Conservation (phyloP, 2,888 invertebrate genomes). For the Ennomos erosarius region DNA sequence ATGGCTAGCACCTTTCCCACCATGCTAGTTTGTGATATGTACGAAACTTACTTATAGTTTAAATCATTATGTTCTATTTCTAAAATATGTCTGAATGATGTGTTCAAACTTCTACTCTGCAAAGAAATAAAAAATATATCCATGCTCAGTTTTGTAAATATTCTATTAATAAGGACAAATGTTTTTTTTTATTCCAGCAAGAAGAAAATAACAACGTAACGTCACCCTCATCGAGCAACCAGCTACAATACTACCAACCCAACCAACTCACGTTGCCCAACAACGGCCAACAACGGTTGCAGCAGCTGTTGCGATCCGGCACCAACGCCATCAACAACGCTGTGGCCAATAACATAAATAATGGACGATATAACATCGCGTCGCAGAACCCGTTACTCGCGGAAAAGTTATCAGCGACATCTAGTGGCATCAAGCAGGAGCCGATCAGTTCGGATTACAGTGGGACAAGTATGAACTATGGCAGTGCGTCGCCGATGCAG, state of each 20-base stretch:
- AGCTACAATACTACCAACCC: conserved; percentile 78
- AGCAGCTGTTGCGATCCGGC: conserved; percentile 77
- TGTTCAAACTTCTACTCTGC: too few relatives aligned
- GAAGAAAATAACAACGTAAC: conserved; percentile 83
- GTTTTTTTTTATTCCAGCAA: conserved; percentile 71
- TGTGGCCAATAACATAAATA: conserved; percentile 78
- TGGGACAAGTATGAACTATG: conserved; percentile 81
- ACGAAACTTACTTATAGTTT: too few relatives aligned
- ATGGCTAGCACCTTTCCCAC: too few relatives aligned
- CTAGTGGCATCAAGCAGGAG: conserved; percentile 85
- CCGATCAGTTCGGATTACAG: conserved; percentile 81
- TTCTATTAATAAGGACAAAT: background rate
- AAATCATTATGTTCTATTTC: too few relatives aligned
- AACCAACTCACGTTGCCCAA: conserved; percentile 70
- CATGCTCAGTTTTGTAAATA: too few relatives aligned
- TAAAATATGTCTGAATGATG: too few relatives aligned
- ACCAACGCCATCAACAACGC: conserved; percentile 79
- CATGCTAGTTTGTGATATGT: too few relatives aligned
- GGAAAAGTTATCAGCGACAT: conserved; percentile 92
- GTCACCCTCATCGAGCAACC: conserved; percentile 74
- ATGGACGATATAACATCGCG: conserved; percentile 91
- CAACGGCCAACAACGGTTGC: conserved; percentile 76
- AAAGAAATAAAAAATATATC: too few relatives aligned
- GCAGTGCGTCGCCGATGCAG: conserved; percentile 80
- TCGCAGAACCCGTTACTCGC: conserved; percentile 95